phyloP scores from a whole-genome alignment of 2,888 invertebrate species.

The Amiota mariae region DNA sequence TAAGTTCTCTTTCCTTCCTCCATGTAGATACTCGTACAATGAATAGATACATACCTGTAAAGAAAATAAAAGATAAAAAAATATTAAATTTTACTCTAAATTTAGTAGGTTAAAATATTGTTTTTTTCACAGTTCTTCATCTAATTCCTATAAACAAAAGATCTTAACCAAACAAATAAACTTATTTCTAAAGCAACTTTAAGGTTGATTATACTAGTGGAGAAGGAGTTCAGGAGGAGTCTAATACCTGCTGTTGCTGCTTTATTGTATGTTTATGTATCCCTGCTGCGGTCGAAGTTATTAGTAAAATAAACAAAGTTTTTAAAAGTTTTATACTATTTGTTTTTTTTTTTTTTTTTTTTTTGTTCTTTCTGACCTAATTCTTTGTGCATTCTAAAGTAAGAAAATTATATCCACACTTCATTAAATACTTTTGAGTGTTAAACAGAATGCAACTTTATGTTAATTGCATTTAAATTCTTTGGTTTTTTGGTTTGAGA shows the following conservation, averaged over 20 bases:
- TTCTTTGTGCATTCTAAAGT: neutral
- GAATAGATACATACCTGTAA: conserved; percentile 16
- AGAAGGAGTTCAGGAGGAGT: no score
- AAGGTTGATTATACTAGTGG: no score
- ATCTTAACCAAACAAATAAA: neutral
- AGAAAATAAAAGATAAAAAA: conserved; percentile 16
- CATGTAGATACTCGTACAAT: no score
- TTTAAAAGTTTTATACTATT: neutral
- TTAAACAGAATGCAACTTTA: conserved; percentile 38
- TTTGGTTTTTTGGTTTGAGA: neutral
- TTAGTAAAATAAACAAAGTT: conserved; percentile 22
- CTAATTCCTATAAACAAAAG: conserved; percentile 9
- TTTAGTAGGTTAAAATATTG: neutral
- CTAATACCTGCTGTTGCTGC: conserved; percentile 5
- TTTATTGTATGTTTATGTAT: neutral
- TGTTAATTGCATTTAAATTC: conserved; percentile 43
- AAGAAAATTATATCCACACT: conserved; percentile 10
- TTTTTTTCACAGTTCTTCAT: neutral
- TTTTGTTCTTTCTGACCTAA: conserved; percentile 1
- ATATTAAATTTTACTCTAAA: conserved; percentile 26
- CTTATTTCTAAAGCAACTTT: no score
- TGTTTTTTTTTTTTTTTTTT: neutral
- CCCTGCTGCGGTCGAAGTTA: neutral
- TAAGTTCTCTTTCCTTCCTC: no score
- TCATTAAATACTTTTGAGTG: conserved; percentile 22